Base-by-base conservation (phyloP, 1,140 invertebrate species). In the Ganaspis sp. region DNA sequence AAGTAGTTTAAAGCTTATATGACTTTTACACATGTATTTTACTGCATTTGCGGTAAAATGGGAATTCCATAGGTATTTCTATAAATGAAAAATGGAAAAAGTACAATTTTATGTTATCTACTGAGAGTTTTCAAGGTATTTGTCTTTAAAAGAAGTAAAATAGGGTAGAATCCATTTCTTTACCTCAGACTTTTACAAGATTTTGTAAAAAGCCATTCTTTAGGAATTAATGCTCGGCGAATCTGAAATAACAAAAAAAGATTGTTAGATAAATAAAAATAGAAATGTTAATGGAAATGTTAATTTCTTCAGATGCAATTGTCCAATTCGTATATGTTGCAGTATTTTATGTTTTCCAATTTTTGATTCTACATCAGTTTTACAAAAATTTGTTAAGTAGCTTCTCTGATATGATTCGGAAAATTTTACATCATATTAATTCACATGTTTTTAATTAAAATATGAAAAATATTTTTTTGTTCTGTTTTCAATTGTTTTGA, bases 181-280 rank as follows among this genome's bases (percentile, higher is more conserved):
- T 49, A 49, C 45, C 45, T 49, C 26, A n/a, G 12, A 64, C 1
- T 26, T 29, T 64, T 26, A 29, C 58, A 64, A 29, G 12, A 34
- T 34, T 64, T 34, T 72, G 17, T 38, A 78, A 9, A 74, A 37
- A 58, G 21, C 37, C 26, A 29, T 29, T 23, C 21, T 64, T 64
- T 26, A 29, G 26, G 26, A 64, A 34, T 29, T 64, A 26, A 29
- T n/a, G 58, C 23, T 64, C 23, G 9, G 23, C 12, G 23, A 64
- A 64, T 23, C 54, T 26, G 21, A 58, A 58, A n/a, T 73, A 17
- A 8, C 1, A 8, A 49, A 49, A 49, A 49, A 5, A 15, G n/a
- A n/a, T n/a, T 49, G 45, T 49, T 49, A 49, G n/a, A n/a, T 17
- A 4, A 45, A 11, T 1, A 45, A 1, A 15, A 38, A 38, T 38